Percentiles rank a stretch among this genome's conserved stretches.
These are phyloP conservation scores for Zaprionus bogoriensis DNA, from an alignment of 2,888 invertebrate species.

Conservation along the genomic window DNA sequence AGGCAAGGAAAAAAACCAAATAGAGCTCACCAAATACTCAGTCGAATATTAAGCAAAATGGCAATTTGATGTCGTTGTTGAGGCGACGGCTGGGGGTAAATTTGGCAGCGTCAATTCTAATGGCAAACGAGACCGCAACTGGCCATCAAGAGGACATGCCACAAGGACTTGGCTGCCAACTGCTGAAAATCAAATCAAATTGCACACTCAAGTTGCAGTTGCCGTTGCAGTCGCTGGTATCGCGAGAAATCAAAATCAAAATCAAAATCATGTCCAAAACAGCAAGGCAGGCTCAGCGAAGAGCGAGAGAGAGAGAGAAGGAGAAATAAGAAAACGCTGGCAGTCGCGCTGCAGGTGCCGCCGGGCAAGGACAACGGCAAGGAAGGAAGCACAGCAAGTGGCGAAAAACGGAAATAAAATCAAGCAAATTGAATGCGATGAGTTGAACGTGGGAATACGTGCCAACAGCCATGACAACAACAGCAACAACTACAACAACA, in stretches of 20 bases:
- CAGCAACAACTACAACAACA: slow-evolving; percentile 5
- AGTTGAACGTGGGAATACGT: slow-evolving; percentile 71
- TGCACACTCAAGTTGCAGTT: slow-evolving; percentile 74
- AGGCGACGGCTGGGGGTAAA: slow-evolving; percentile 22
- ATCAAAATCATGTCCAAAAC: slow-evolving; percentile 32
- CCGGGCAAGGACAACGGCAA: slow-evolving; percentile 24
- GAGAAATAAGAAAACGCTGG: slow-evolving; percentile 6
- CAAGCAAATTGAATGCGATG: slow-evolving; percentile 75
- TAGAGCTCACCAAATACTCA: slow-evolving; percentile 43
- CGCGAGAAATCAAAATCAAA: slow-evolving; percentile 56
- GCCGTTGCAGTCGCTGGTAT: slow-evolving; percentile 59
- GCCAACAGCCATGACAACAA: slow-evolving; percentile 54
- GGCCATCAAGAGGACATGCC: slow-evolving; percentile 50
- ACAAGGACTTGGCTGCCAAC: slow-evolving; percentile 56
- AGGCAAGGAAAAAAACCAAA: slow-evolving; percentile 6
- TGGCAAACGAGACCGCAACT: slow-evolving; percentile 51
- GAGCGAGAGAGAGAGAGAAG: slow-evolving; percentile 1
- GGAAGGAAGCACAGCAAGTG: slow-evolving; percentile 18
- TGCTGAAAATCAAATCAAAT: slow-evolving; percentile 75
- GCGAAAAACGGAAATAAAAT: slow-evolving; percentile 66
- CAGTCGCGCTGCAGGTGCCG: slow-evolving; percentile 43
- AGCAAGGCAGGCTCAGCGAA: too few species aligned
- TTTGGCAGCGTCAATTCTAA: slow-evolving; percentile 49
- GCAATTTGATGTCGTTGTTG: slow-evolving; percentile 56
- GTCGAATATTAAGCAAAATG: slow-evolving; percentile 73